Evolutionary conservation across 2,888 invertebrate species (phyloP).

Genomic region (Empis stercorea): DNA sequence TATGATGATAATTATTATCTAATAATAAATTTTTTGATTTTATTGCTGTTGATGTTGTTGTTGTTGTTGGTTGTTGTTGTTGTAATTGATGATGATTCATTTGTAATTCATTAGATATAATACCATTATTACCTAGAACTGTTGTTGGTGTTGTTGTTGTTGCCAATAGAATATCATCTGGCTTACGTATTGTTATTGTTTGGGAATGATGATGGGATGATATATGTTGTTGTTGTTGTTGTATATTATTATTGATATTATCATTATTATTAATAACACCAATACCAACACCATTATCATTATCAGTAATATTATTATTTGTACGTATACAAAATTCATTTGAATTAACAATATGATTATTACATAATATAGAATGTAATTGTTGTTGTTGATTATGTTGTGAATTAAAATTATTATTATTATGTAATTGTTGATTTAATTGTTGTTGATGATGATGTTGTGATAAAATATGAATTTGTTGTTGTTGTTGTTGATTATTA

Average conservation of each 20-base stretch:
- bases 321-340: not conserved
- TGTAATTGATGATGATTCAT: constrained; percentile 3
- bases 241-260: not conserved
- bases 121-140: not conserved
- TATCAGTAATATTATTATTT: not conserved
- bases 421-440: not conserved
- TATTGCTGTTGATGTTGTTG: not conserved
- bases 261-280: not conserved
- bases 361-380: not conserved
- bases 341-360: not conserved
- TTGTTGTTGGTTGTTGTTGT: not conserved
- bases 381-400: not conserved
- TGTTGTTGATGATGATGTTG: not conserved
- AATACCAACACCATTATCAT: not conserved
- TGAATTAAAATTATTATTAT: not conserved
- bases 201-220: not conserved
- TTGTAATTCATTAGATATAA: not conserved
- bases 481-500: not conserved
- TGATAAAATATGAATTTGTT: not conserved
- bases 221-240: not conserved
- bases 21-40: constrained; percentile 4
- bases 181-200: constrained; percentile 5
- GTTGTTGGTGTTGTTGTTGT: not conserved
- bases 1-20: constrained; percentile 4
- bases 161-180: constrained; percentile 1